Evolutionary conservation across 2,113 vertebrate species (phyloP).

Genomic region (Pseudorhombus dupliciocellatus): DNA sequence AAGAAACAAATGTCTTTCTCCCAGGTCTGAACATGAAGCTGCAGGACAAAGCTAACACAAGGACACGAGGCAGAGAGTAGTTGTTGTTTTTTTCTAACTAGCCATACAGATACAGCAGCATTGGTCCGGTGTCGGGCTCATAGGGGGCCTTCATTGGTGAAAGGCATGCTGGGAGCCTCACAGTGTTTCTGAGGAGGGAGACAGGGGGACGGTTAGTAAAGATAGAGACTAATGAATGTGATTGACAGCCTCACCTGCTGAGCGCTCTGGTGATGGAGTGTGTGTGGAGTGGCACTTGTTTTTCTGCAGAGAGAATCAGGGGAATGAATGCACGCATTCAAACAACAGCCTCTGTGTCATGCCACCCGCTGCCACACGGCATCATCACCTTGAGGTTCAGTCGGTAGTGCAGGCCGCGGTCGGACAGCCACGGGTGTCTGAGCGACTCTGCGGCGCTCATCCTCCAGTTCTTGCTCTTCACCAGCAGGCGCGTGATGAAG

Average conservation of each 20-base stretch:
- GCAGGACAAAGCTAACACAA: constrained; percentile 27
- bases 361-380: too few relatives aligned
- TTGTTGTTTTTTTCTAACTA: constrained; percentile 14
- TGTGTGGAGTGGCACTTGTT: constrained; percentile 79
- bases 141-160: constrained; percentile 36
- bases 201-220: neutral
- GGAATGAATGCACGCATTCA: neutral
- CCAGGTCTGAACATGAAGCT: constrained; percentile 26
- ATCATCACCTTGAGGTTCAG: constrained; percentile 83
- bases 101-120: constrained; percentile 71
- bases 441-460: constrained; percentile 94
- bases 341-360: too few relatives aligned
- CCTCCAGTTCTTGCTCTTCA: constrained; percentile 98
- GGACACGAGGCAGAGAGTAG: constrained; percentile 46
- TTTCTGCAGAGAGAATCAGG: constrained; percentile 64
- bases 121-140: constrained; percentile 79
- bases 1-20: neutral
- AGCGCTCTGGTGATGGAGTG: constrained; percentile 64
- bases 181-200: constrained; percentile 42
- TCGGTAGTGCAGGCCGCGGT: constrained; percentile 86
- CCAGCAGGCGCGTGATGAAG: constrained; percentile 93
- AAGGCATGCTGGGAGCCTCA: constrained; percentile 47
- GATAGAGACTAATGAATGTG: neutral
- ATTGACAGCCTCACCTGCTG: constrained; percentile 57
- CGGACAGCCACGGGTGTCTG: constrained; percentile 93